Percentiles rank a stretch among this genome's conserved stretches.
phyloP scores from a whole-genome alignment of 2,113 vertebrate genomes.

The Nesogale talazaci region DNA sequence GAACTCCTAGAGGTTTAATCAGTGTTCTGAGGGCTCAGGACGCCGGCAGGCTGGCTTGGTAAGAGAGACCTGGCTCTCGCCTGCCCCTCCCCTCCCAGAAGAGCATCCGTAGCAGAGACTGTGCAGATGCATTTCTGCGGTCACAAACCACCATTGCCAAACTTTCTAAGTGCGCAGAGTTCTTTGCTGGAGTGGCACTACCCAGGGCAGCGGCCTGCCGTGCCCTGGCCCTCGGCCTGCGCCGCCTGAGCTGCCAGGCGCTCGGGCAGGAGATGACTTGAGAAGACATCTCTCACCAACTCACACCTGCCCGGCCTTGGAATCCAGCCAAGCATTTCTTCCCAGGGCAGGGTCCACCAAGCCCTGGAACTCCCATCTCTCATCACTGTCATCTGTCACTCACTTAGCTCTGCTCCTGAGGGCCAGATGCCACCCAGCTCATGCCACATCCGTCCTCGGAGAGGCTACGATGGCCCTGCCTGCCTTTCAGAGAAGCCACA shows the following conservation, averaged over 20 bases:
- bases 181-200: background rate
- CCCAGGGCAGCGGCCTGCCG: background rate
- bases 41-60: background rate
- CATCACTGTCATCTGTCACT: background rate
- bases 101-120: background rate
- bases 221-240: background rate
- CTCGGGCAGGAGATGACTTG: background rate
- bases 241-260: background rate
- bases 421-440: constrained; percentile 24
- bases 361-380: background rate
- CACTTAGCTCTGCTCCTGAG: background rate
- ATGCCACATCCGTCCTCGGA: fast-evolving
- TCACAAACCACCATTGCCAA: background rate
- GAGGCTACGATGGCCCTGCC: background rate
- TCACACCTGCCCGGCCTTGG: background rate
- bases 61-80: background rate
- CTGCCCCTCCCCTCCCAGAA: background rate
- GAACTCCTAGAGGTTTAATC: background rate
- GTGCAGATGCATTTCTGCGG: background rate
- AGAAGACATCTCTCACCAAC: constrained; percentile 47
- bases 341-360: background rate
- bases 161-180: background rate
- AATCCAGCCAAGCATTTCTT: background rate
- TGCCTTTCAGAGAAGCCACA: background rate
- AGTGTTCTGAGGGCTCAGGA: background rate